A percentile compares a stretch with the other conserved stretches of the same genome.
Conservation (phyloP, 2,113 vertebrate genomes). For the Seriola rivoliana region DNA sequence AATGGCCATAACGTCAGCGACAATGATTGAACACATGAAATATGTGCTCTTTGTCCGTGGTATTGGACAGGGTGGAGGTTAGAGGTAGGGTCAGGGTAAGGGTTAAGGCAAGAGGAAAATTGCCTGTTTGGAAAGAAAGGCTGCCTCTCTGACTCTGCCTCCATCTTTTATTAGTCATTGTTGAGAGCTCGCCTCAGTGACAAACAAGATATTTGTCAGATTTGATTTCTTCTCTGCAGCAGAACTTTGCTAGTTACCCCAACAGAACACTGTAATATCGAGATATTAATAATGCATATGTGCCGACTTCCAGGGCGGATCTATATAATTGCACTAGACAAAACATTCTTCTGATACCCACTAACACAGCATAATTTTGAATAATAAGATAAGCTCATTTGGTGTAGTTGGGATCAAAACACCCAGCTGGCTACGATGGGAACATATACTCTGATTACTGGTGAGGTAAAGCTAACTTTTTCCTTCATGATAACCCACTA, state of each 20-base stretch:
- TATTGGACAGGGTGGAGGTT: slow-evolving; percentile 79
- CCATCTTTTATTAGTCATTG: slow-evolving; percentile 66
- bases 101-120: slow-evolving; percentile 81
- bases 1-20: slow-evolving; percentile 78
- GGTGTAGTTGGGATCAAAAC: slow-evolving; percentile 30
- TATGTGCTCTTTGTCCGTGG: slow-evolving; percentile 81
- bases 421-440: slow-evolving; percentile 6
- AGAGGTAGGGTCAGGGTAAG: slow-evolving; percentile 75
- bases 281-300: slow-evolving; percentile 75
- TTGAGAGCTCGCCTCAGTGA: slow-evolving; percentile 59
- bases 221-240: slow-evolving; percentile 65
- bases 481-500: not conserved
- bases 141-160: slow-evolving; percentile 34
- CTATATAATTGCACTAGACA: slow-evolving; percentile 73
- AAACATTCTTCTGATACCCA: slow-evolving; percentile 70
- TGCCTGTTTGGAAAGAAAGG: slow-evolving; percentile 76
- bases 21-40: slow-evolving; percentile 83
- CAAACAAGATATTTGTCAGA: slow-evolving; percentile 75
- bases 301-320: slow-evolving; percentile 53
- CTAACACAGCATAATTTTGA: slow-evolving; percentile 59
- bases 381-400: slow-evolving; percentile 55
- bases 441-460: not conserved
- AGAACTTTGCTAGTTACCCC: slow-evolving; percentile 62
- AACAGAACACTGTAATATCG: slow-evolving; percentile 60
- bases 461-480: slow-evolving; percentile 7